Base-by-base conservation (phyloP, 2,888 invertebrate species). In the Flabesymbios commensalis region DNA sequence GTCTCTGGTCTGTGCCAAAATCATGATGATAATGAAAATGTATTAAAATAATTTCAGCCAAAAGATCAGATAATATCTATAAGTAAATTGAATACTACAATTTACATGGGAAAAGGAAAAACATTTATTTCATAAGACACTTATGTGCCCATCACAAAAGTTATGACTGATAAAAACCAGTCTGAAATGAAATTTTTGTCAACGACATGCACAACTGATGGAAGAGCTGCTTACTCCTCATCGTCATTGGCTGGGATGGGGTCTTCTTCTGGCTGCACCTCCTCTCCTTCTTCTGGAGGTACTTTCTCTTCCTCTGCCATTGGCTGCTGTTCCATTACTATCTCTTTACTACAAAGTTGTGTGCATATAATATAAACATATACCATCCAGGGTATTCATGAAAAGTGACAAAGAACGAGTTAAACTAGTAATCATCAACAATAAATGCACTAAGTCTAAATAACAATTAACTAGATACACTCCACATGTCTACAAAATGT, bases 261-360 rank as follows among this genome's bases (percentile, higher is more conserved):
- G 14, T 29, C 55, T 4, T 55, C 55, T 22, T 52, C 52, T 2
- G 22, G 31, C 26, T 31, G 39, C 14, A 24, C 52, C 28, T 32
- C 52, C 39, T 41, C 58, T 24, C 53, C 58, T 41, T 58, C 52
- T 2, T 53, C 39, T 26, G 33, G 39, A 4, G 52, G 41, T 10
- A 19, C 2, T n/a, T 41, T 53, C 4, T n/a, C 58, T 33, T 58
- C 58, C 39, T 58, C 51, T 2, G 53, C 31, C 7, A n/a, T 26
- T 14, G 41, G 55, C 28, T 29, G 53, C 3, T 39, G 51, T 39
- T 41, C 31, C 39, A 54, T 51, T 28, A 53, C 41, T 17, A 41
- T 29, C 22, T 22, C 51, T 29, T 58, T 58, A 29, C 51, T 51
- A 14, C n/a, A 36, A 53, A 51, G 17, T 29, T 14, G 1, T 29